Conservation (phyloP, 2,113 vertebrate species). For the Silurus asotus region DNA sequence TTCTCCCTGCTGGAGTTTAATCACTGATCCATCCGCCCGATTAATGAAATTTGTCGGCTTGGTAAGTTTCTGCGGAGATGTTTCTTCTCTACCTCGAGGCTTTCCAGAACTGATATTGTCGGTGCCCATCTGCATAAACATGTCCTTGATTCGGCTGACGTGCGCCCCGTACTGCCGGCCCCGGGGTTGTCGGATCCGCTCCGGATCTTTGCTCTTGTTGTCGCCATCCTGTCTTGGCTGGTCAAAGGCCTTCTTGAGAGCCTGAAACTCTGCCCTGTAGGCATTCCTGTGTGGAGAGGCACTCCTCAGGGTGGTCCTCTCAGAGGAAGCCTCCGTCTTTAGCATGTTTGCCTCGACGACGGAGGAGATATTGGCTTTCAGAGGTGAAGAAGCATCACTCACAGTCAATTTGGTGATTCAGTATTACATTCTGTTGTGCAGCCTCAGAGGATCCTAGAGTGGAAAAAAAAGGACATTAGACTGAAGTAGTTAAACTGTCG, state of each 20-base stretch:
- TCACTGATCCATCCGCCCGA: constrained; percentile 82
- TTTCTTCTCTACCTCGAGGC: constrained; percentile 70
- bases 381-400: constrained; percentile 40
- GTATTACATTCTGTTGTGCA: constrained; percentile 46
- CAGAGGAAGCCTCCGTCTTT: constrained; percentile 93
- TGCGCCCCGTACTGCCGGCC: constrained; percentile 94
- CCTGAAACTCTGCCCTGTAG: constrained; percentile 97
- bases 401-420: not conserved
- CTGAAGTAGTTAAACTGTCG: not conserved
- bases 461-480: not conserved
- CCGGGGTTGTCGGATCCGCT: constrained; percentile 82
- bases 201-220: constrained; percentile 80
- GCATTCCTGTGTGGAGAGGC: constrained; percentile 97
- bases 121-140: constrained; percentile 98
- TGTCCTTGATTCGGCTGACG: constrained; percentile 97
- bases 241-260: constrained; percentile 94
- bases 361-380: constrained; percentile 62
- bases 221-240: constrained; percentile 87
- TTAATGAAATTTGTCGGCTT: constrained; percentile 90
- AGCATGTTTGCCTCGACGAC: constrained; percentile 87
- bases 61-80: constrained; percentile 82
- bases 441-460: constrained; percentile 31
- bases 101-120: constrained; percentile 73
- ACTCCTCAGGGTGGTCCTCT: constrained; percentile 92
- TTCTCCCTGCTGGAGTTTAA: constrained; percentile 85